Base-by-base conservation (phyloP, 1,140 invertebrate genomes). In the Coptotermes formosanus region DNA sequence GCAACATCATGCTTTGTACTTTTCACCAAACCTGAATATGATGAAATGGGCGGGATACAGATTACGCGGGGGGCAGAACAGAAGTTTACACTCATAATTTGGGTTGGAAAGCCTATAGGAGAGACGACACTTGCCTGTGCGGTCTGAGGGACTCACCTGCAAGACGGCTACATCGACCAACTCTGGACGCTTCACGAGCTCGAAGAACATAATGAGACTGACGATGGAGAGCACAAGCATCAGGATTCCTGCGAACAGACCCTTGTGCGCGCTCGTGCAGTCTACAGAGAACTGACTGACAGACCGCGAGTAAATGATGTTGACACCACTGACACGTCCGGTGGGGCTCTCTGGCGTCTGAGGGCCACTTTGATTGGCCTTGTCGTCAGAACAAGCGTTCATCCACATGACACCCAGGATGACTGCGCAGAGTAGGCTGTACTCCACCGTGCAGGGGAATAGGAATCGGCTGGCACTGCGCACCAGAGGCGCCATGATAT, bases 371-470 rank as follows among this genome's bases (percentile, higher is more conserved):
- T 82, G n/a, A 9, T n/a, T 8, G 16, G 11, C 32, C 9, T 16
- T 38, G 25, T 8, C 16, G 25, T 75, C 64, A 30, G 64, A 75
- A 14, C 64, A 75, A 21, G 85, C 19, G 14, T 69, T 38, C 9
- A 48, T 48, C 96, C 96, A 97, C 94, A 97, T 96, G 90, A 96
- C 95, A 89, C 95, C 96, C 12, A 95, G 91, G 89, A 97, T 96
- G 38, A 97, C 97, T 52, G 97, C 96, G 90, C 96, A 97, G 87
- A 98, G 94, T 38, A 94, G 91, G 82, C 92, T 93, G 91, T 97
- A 98, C 91, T 98, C 97, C 88, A 98, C 97, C 82, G 96, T 97
- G 90, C 97, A 97, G 3, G 97, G 97, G 89, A 97, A 98, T 11
- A 98, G 92, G 90, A 97, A 97, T 3, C 96, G 96, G 38, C 95